Evolutionary conservation across 2,888 invertebrate species (phyloP), one percentile per base, ranked within the genome.

Genomic region (Teleiodes luculella): DNA sequence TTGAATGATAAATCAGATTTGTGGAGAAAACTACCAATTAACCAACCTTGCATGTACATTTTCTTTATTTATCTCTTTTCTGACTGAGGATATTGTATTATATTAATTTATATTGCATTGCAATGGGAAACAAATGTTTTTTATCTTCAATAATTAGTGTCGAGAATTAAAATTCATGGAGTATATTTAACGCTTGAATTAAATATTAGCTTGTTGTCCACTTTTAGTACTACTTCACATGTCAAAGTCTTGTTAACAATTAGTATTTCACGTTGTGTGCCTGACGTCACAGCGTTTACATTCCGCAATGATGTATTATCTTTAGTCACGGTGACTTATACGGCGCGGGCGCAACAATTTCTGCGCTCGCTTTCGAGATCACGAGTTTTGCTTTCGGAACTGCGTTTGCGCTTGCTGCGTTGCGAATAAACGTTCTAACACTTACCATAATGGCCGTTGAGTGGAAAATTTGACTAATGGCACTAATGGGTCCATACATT

Each of bases 351-450:
- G 56, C 63, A 58, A 61, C 58, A 55, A 62, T 61, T 63, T 53
- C 59, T 53, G 68, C 72, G 68, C 74, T 87, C 83, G 73, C 86
- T 87, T 84, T 86, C 85, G 73, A 80, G 82, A 81, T 79, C 79
- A 81, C 74, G 76, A 75, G 77, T 80, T 78, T 83, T 82, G 73
- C 82, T 86, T 80, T 86, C 83, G 68, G 76, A 76, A 77, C 75
- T 68, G 68, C 66, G 66, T 57, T 16, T 18, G 39, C 37, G 49
- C 43, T 20, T 43, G 28, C 28, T 43, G 43, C 49, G 24, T 37
- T 37, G 37, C 45, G 24, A 49, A 37, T 37, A 37, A 49, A 49
- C 28, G 49, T n/a, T 49, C 37, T 37, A 37, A 36, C 49, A 49
- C 49, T 49, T 49, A 49, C 49, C 37, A 20, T 49, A 37, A 49